Percentiles rank a stretch among this genome's conserved stretches.
Evolutionary conservation across 2,888 invertebrate species (phyloP).

Genomic region (Melikaiella ostensackeni): DNA sequence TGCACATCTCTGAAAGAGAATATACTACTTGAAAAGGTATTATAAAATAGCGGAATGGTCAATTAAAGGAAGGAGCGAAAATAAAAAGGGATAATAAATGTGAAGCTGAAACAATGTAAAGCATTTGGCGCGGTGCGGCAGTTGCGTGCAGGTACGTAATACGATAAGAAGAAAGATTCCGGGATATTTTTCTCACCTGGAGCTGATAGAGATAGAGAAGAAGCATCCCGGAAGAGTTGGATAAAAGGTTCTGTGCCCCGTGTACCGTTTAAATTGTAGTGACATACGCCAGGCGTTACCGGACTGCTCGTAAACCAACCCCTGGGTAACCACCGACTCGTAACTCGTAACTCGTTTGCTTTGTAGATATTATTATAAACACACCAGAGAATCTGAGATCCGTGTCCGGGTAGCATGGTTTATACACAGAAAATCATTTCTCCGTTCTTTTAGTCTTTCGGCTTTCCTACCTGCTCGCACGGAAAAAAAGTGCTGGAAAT

Average conservation of each 20-base stretch:
- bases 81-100: slow-evolving; percentile 33
- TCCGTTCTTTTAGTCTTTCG: not conserved
- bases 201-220: slow-evolving; percentile 40
- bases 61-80: not conserved
- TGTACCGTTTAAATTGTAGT: slow-evolving; percentile 19
- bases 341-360: slow-evolving; percentile 51
- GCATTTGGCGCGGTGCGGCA: slow-evolving; percentile 5
- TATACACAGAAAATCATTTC: not conserved
- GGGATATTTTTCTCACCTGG: slow-evolving; percentile 38
- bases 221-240: slow-evolving; percentile 38
- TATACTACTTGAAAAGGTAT: no score
- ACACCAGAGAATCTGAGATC: slow-evolving; percentile 19
- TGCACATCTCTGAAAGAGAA: no score
- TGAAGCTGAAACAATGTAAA: slow-evolving; percentile 29
- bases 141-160: slow-evolving; percentile 23
- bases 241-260: slow-evolving; percentile 24
- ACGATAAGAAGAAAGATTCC: slow-evolving; percentile 29
- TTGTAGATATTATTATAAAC: slow-evolving; percentile 35
- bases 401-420: slow-evolving; percentile 6
- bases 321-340: slow-evolving; percentile 44
- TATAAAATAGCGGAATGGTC: not conserved
- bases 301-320: slow-evolving; percentile 54
- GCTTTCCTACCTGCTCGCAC: not conserved
- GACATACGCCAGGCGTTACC: slow-evolving; percentile 49
- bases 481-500: no score